Base-by-base conservation (phyloP, 2,797 vertebrate species). In the Schizopygopsis malacanthus region DNA sequence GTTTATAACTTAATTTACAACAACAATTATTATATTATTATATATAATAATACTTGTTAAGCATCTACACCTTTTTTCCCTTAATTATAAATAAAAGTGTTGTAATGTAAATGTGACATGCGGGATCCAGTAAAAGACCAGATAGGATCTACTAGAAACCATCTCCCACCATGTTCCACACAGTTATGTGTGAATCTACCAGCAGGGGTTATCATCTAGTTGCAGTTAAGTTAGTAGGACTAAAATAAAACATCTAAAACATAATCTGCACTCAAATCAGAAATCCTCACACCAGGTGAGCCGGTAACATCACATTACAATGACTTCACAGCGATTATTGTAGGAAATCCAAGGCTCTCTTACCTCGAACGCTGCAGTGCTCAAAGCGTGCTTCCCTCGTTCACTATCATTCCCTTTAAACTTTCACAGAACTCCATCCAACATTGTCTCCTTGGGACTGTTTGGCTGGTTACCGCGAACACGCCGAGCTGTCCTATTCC, bases 321-420 rank as follows among this genome's bases (percentile, higher is more conserved):
- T 71, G 8, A 73, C 20, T 22, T 73, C 10, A 59, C 59, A 41
- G 7, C 69, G 10, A 15, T 37, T 25, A 8, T n/a, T 10, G 10
- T 16, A 9, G 33, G 7, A 37, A 59, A n/a, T 9, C 0, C 22
- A 10, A 28, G 37, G 1, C 3, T 69, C 2, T 75, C 72, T 89
- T 79, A 89, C 89, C 87, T 88, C 75, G 75, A 61, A 87, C 61
- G 47, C 65, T 56, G 79, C 73, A 25, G 79, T 59, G 81, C 85
- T 84, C 76, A 87, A 80, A 82, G 82, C 79, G 78, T 85, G 77
- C 41, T 84, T 78, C 15, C 8, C 70, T 80, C 70, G 81, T 78
- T 81, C 33, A 70, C 52, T 82, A 47, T 84, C 88, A 89, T 89
- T 82, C 82, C 85, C 79, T 79, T 87, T 81, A 82, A 85, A 82